A percentile compares a stretch with the other conserved stretches of the same genome.
These are phyloP conservation scores for Helogale parvula DNA, from an alignment of 2,113 vertebrate genomes.

Conservation along the genomic window DNA sequence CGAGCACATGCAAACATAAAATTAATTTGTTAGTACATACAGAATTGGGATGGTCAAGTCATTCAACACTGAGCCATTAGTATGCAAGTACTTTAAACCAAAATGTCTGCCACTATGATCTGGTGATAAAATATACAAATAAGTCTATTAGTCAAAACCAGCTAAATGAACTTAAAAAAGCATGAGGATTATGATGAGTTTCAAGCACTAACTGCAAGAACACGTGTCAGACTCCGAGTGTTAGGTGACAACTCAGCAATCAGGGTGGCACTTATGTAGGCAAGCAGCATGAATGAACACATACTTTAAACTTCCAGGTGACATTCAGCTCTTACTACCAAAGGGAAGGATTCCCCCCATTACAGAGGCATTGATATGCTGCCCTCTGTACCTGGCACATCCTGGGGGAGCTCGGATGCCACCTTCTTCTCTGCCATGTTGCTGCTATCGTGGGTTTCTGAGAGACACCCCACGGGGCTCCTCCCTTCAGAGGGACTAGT, in stretches of 20 bases:
- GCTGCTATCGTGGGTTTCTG: constrained; percentile 86
- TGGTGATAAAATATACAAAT: constrained; percentile 71
- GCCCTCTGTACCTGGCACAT: constrained; percentile 92
- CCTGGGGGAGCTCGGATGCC: constrained; percentile 86
- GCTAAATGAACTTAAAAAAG: constrained; percentile 72
- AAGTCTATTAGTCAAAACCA: constrained; percentile 76
- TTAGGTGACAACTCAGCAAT: constrained; percentile 84
- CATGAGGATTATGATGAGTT: constrained; percentile 76
- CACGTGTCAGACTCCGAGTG: constrained; percentile 80
- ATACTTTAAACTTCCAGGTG: constrained; percentile 72
- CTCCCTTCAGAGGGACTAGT: constrained; percentile 89
- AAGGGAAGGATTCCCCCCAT: constrained; percentile 84
- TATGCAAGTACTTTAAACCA: constrained; percentile 76
- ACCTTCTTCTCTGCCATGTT: constrained; percentile 88
- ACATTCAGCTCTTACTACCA: constrained; percentile 74
- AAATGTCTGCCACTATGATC: constrained; percentile 72
- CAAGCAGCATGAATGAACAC: constrained; percentile 82
- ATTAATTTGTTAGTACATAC: constrained; percentile 81
- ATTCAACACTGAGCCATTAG: constrained; percentile 77
- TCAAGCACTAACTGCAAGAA: constrained; percentile 80
- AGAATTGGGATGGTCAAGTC: constrained; percentile 76
- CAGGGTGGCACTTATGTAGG: constrained; percentile 82
- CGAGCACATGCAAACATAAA: constrained; percentile 79
- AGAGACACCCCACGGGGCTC: constrained; percentile 85
- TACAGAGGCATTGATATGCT: constrained; percentile 85